Conservation (phyloP, 2,888 invertebrate genomes). For the Timema podura region DNA sequence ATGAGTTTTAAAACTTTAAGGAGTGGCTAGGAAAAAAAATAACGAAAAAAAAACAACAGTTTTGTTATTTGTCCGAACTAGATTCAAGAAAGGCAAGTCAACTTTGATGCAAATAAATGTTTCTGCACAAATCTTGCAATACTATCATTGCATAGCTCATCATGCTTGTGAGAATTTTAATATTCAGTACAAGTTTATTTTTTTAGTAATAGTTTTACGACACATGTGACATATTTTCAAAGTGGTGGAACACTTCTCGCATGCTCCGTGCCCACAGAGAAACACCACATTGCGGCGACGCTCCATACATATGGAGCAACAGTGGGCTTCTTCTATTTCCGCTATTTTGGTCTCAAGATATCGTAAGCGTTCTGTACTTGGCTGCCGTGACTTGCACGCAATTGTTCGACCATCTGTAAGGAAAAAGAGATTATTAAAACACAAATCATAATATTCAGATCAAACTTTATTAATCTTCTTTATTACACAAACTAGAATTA, state of each 20-base stretch:
- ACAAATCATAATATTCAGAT: not conserved
- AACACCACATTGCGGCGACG: conserved; percentile 75
- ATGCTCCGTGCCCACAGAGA: conserved; percentile 84
- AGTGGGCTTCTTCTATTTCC: conserved; percentile 81
- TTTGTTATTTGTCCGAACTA: no score
- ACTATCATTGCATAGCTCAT: no score
- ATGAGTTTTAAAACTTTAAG: no score
- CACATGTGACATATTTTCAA: conserved; percentile 84
- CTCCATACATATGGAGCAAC: conserved; percentile 87
- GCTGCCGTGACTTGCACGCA: conserved; percentile 48
- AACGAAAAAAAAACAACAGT: no score
- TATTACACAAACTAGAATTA: not conserved
- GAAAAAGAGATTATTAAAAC: conserved; percentile 14
- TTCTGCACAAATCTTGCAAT: no score
- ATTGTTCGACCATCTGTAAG: conserved; percentile 45
- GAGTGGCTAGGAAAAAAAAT: no score
- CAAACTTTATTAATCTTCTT: not conserved
- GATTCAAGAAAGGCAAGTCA: no score
- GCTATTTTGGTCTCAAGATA: conserved; percentile 74
- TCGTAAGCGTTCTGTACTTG: conserved; percentile 61
- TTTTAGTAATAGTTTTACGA: conserved; percentile 68
- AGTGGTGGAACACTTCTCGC: conserved; percentile 75
- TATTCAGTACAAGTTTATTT: conserved; percentile 57
- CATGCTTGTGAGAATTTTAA: not conserved
- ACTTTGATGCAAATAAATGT: no score